Evolutionary conservation across 2,113 vertebrate genomes (phyloP).

Genomic region (Tupaia chinensis): DNA sequence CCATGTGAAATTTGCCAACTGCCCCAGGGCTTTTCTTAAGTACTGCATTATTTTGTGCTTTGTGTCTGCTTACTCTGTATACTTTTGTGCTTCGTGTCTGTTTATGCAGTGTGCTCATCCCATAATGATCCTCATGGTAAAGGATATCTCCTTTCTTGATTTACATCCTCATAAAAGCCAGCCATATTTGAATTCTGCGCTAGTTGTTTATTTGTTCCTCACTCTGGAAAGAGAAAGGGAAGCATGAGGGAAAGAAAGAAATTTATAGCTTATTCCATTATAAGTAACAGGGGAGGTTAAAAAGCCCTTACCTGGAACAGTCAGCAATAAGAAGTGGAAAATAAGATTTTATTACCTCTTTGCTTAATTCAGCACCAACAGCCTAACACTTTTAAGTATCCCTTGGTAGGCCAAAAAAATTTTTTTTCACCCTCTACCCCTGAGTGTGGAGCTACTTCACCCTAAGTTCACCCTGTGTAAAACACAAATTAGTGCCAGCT

Average conservation of each 20-base stretch:
- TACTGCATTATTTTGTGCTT: background rate
- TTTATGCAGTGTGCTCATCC: background rate
- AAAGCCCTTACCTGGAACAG: background rate
- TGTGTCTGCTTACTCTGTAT: background rate
- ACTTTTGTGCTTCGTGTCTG: background rate
- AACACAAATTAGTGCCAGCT: background rate
- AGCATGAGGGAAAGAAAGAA: background rate
- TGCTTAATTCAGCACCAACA: slow-evolving; percentile 54
- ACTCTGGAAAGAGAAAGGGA: background rate
- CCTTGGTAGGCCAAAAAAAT: background rate
- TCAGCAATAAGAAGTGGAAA: background rate
- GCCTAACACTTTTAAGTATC: background rate
- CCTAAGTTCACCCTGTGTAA: background rate
- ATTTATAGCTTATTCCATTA: background rate
- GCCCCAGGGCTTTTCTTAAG: background rate
- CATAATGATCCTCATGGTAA: background rate
- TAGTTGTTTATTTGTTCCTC: background rate
- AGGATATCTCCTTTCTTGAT: background rate
- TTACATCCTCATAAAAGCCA: background rate
- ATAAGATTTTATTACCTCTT: background rate
- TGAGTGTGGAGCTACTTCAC: background rate
- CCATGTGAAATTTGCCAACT: background rate
- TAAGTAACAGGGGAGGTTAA: background rate
- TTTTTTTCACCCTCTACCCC: background rate
- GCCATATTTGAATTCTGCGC: slow-evolving; percentile 23